Evolutionary conservation across 2,113 vertebrate species (phyloP).

Genomic region (Grus americana): DNA sequence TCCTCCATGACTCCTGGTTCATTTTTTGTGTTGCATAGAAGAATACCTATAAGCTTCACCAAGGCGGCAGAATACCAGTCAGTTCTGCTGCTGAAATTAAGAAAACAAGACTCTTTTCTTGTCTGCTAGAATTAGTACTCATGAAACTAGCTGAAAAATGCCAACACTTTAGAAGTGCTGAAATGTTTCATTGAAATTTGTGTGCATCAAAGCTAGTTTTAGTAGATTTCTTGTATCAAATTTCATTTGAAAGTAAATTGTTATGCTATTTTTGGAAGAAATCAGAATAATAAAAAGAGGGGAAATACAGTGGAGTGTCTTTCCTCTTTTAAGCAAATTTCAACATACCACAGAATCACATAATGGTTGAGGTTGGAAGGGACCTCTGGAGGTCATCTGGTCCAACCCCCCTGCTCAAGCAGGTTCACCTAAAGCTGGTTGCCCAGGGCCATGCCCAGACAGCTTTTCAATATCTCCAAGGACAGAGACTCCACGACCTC

Average conservation of each 20-base stretch:
- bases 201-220: background rate
- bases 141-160: background rate
- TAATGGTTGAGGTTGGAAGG: background rate
- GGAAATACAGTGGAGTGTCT: background rate
- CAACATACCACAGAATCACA: background rate
- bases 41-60: background rate
- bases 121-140: background rate
- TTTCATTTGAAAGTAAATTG: conserved; percentile 1
- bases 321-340: background rate
- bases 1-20: background rate
- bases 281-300: conserved; percentile 32
- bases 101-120: background rate
- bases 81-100: background rate
- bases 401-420: background rate
- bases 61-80: background rate
- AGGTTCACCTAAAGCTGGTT: background rate
- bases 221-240: conserved; percentile 1
- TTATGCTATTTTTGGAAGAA: conserved; percentile 55
- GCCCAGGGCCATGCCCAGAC: background rate
- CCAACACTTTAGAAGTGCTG: background rate
- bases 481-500: background rate
- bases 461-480: background rate
- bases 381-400: background rate
- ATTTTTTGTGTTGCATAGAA: background rate
- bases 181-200: background rate